A percentile compares a stretch with the other conserved stretches of the same genome.
Conservation (phyloP, 2,113 vertebrate genomes). For the Ctenodactylus gundi region DNA sequence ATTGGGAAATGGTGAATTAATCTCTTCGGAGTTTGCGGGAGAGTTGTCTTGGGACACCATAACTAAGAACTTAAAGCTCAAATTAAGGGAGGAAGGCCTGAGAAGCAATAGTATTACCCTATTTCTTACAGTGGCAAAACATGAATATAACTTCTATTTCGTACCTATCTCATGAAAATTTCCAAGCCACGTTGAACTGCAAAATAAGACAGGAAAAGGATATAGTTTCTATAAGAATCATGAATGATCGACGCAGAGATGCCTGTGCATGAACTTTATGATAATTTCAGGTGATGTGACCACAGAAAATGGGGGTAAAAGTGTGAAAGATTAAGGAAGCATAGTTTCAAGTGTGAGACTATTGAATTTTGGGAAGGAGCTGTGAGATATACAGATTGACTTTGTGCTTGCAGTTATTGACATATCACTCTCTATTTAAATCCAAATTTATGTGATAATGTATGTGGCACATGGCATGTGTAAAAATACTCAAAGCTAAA, state of each 20-base stretch:
- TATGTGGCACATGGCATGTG: background rate
- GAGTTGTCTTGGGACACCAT: slow-evolving; percentile 8
- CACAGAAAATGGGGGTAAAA: background rate
- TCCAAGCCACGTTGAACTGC: background rate
- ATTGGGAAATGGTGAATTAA: slow-evolving; percentile 39
- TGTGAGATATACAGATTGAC: background rate
- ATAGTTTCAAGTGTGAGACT: background rate
- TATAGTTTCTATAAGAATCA: background rate
- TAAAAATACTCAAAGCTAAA: background rate
- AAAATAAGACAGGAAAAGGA: background rate
- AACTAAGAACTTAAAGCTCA: slow-evolving; percentile 51
- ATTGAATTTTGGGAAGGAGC: background rate
- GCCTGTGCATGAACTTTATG: background rate
- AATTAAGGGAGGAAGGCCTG: background rate
- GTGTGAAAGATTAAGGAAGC: background rate
- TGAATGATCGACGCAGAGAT: background rate
- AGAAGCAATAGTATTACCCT: background rate
- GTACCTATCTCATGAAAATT: slow-evolving; percentile 36
- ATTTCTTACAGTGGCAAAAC: background rate
- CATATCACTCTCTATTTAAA: background rate
- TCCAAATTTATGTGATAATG: background rate
- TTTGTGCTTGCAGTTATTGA: background rate
- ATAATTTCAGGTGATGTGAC: background rate
- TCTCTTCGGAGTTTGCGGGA: slow-evolving; percentile 32
- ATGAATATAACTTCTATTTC: background rate